A percentile compares a stretch with the other conserved stretches of the same genome.
phyloP scores from a whole-genome alignment of 2,797 vertebrate species.

The Gymnothorax javanicus region DNA sequence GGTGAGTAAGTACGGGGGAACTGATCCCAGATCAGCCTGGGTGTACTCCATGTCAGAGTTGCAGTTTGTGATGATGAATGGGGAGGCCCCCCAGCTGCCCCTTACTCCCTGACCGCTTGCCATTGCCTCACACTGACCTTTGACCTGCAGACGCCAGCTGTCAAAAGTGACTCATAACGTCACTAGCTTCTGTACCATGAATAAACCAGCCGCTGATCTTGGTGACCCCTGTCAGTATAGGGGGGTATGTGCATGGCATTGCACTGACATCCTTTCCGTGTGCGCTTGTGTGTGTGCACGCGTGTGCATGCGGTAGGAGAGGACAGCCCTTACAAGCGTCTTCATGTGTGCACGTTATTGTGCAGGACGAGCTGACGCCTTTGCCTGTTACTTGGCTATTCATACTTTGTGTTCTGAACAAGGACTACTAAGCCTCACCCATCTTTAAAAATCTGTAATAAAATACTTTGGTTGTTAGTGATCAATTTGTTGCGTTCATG shows the following conservation, averaged over 20 bases:
- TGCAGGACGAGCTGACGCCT: not conserved
- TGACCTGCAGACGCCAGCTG: not conserved
- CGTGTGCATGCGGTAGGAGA: not conserved
- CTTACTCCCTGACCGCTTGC: not conserved
- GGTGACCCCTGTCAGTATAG: not conserved
- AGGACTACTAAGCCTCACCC: not conserved
- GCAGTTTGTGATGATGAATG: not conserved
- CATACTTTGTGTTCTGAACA: not conserved
- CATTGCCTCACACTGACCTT: constrained; percentile 5
- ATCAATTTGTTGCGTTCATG: not conserved
- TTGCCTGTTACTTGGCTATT: not conserved
- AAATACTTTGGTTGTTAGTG: not conserved
- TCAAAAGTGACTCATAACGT: not conserved
- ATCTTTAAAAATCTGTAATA: not conserved
- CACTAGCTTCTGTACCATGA: not conserved
- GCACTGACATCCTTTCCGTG: not conserved
- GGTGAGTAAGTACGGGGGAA: not conserved
- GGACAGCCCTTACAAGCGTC: not conserved
- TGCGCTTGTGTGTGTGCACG: not conserved
- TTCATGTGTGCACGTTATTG: not conserved
- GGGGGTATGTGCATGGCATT: constrained; percentile 24
- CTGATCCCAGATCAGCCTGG: not conserved
- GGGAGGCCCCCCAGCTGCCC: not conserved
- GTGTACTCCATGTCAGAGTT: not conserved
- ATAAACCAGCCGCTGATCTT: not conserved